phyloP scores from a whole-genome alignment of 64 coral and sea anemone species.

The Montipora sp. region DNA sequence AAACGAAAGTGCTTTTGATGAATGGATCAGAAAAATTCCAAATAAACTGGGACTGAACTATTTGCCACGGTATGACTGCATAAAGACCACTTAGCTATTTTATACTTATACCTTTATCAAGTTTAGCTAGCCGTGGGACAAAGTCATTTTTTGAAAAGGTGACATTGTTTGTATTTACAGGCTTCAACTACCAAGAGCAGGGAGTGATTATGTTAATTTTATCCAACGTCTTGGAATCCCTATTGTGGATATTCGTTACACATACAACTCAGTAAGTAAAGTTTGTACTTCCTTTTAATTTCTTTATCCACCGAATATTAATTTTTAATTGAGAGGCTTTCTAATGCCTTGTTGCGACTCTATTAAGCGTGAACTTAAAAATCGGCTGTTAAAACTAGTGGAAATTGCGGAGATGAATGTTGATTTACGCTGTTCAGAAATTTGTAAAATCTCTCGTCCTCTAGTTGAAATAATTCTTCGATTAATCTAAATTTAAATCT shows the following conservation, averaged over 20 bases:
- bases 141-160: neutral
- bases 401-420: no score
- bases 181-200: slow-evolving; percentile 71
- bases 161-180: slow-evolving; percentile 30
- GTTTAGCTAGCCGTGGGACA: neutral
- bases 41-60: neutral
- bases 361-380: no score
- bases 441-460: no score
- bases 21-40: slow-evolving; percentile 85
- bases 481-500: no score
- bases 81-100: no score
- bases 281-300: neutral
- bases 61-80: neutral
- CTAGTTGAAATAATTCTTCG: no score
- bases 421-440: no score
- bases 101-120: neutral
- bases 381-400: no score
- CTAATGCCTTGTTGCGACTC: no score
- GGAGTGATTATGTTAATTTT: slow-evolving; percentile 87
- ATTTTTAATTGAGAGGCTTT: no score
- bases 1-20: slow-evolving; percentile 82
- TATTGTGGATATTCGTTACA: slow-evolving; percentile 92
- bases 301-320: no score
- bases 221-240: slow-evolving; percentile 87
- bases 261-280: slow-evolving; percentile 67